Conservation (phyloP, 2,113 vertebrate species). For the Caloenas nicobarica region DNA sequence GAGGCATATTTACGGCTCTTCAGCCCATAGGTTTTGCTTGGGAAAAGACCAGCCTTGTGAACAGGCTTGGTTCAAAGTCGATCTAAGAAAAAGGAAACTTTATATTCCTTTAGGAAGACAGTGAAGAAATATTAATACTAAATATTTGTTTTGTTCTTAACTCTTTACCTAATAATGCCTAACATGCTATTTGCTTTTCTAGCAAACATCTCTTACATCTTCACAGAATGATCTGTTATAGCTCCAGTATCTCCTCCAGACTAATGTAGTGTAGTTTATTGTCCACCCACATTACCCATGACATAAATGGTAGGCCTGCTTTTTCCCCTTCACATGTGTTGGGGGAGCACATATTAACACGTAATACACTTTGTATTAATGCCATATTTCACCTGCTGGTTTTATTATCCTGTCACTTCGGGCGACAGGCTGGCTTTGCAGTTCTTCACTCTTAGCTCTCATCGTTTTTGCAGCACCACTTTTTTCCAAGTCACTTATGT, state of each 20-base stretch:
- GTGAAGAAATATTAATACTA: not conserved
- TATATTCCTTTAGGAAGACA: not conserved
- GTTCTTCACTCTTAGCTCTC: not conserved
- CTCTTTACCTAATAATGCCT: not conserved
- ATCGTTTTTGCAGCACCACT: not conserved
- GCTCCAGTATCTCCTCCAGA: not conserved
- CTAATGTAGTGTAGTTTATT: not conserved
- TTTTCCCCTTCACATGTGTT: not conserved
- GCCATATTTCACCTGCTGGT: not conserved
- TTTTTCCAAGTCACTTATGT: not conserved
- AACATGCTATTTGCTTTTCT: not conserved
- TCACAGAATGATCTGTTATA: not conserved
- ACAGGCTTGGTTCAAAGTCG: not conserved
- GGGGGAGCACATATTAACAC: not conserved
- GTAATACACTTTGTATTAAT: not conserved
- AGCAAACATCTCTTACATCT: not conserved
- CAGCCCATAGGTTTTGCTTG: not conserved
- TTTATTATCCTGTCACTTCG: not conserved
- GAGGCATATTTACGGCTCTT: not conserved
- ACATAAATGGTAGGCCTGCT: not conserved
- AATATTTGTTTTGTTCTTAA: not conserved
- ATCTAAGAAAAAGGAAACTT: not conserved
- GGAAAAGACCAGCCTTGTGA: not conserved
- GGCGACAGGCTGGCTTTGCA: not conserved
- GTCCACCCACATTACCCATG: not conserved